phyloP scores from a whole-genome alignment of 2,797 vertebrate genomes.

The Malurus leucopterus region DNA sequence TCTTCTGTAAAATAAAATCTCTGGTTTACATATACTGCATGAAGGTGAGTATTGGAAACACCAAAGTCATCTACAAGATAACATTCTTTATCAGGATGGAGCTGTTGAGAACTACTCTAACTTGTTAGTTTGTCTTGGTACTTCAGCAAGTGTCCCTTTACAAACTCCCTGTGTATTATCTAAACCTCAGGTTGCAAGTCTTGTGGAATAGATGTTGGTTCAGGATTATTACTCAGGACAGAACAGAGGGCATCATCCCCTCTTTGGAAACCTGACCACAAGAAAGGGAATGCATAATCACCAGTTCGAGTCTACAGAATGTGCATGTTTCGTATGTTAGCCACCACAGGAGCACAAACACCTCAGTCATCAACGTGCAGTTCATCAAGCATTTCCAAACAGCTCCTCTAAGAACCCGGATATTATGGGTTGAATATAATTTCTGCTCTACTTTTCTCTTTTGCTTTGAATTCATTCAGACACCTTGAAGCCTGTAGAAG shows the following conservation, averaged over 20 bases:
- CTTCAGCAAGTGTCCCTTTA: neutral
- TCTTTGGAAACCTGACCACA: neutral
- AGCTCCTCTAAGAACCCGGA: neutral
- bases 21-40: neutral
- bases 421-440: neutral
- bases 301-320: neutral
- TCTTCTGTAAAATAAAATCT: neutral
- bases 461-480: neutral
- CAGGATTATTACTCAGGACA: neutral
- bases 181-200: neutral
- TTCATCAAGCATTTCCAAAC: neutral
- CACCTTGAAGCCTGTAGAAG: constrained; percentile 9
- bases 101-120: neutral
- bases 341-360: neutral
- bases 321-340: neutral
- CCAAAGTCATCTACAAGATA: neutral
- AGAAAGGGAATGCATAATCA: neutral
- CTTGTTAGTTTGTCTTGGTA: neutral
- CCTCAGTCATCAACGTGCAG: neutral
- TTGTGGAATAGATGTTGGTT: neutral
- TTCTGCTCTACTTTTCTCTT: constrained; percentile 35
- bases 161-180: neutral
- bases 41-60: neutral
- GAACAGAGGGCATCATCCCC: neutral
- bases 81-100: neutral